Base-by-base conservation (phyloP, 2,888 invertebrate species). In the Ommatoiulus sabulosus region DNA sequence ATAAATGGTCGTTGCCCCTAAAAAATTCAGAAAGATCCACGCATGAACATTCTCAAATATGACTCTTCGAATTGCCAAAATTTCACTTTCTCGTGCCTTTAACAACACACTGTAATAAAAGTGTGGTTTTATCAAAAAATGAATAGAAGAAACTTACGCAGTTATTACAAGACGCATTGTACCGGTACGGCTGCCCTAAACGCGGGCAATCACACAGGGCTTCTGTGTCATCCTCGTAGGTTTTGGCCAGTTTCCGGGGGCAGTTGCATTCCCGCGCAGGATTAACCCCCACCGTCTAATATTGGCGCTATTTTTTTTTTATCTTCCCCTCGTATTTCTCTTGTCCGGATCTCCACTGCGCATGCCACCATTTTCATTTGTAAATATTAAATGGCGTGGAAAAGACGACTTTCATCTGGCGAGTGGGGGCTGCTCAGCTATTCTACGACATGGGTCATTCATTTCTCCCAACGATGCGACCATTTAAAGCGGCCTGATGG, bases 341-440 rank as follows among this genome's bases (percentile, higher is more conserved):
- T 72, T n/a, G 10, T 72, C 24, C 4, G 6, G 6, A 24, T 72
- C 72, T 17, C 2, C 24, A 10, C 72, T 72, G 72, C 72, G 72
- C 72, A 72, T 24, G 72, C 24, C 24, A 24, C 72, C 72, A 72
- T 72, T 72, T 72, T 72, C 72, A 72, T 72, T 72, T 72, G 24
- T 72, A 72, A 72, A 72, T 72, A 72, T 72, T 72, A 72, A 72
- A 72, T 72, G 72, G 72, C 72, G 72, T 72, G 72, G 72, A 72
- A 72, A 72, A 72, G 72, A 72, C 72, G 20, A 72, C 24, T 72
- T 72, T 72, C 72, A 72, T 72, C 72, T 72, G 72, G 72, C 72
- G 10, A 24, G 72, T 72, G 24, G 72, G 48, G 72, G 72, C 24
- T 72, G 72, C 72, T 72, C 72, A 72, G 72, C 24, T 72, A 72